phyloP scores from a whole-genome alignment of 1,140 invertebrate species.

The Homarus americanus region DNA sequence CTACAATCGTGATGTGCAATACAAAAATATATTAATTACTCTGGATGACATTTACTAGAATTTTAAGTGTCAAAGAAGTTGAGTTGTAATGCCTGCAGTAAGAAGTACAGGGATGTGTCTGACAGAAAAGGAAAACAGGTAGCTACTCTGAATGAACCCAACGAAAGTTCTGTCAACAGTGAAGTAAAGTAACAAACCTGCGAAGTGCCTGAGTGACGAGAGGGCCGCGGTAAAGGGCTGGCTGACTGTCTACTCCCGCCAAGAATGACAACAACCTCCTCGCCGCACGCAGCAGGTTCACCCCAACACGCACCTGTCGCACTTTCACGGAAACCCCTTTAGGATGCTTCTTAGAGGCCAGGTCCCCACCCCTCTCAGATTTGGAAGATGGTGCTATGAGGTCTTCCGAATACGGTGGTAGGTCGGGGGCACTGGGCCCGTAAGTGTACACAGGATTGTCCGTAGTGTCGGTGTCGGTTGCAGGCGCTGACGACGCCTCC shows the following conservation, averaged over 20 bases:
- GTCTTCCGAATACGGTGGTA: conserved; percentile 13
- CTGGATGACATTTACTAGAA: too few species aligned
- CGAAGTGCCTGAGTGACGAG: conserved; percentile 11
- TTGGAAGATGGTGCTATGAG: background rate
- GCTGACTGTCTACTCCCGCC: conserved; percentile 22
- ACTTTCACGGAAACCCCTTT: too few species aligned
- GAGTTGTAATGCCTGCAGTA: too few species aligned
- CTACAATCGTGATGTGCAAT: too few species aligned
- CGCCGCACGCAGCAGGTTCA: conserved; percentile 57
- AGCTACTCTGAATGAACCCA: too few species aligned
- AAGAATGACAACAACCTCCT: conserved; percentile 43
- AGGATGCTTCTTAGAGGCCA: background rate
- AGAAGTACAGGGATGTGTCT: too few species aligned
- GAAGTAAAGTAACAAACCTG: background rate
- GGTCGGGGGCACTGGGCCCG: conserved; percentile 1
- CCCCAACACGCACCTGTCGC: conserved; percentile 21
- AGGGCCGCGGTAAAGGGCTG: conserved; percentile 35
- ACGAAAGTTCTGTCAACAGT: too few species aligned
- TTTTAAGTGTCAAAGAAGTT: too few species aligned
- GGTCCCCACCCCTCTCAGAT: too few species aligned
- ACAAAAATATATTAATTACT: too few species aligned
- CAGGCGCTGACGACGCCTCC: background rate
- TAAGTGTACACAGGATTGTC: background rate
- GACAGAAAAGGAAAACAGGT: too few species aligned
- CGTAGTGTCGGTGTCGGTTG: background rate